These are phyloP conservation scores for Aplysina aerophoba DNA, from an alignment of 37 sponge, comb jelly and placozoan species.

Conservation along the genomic window DNA sequence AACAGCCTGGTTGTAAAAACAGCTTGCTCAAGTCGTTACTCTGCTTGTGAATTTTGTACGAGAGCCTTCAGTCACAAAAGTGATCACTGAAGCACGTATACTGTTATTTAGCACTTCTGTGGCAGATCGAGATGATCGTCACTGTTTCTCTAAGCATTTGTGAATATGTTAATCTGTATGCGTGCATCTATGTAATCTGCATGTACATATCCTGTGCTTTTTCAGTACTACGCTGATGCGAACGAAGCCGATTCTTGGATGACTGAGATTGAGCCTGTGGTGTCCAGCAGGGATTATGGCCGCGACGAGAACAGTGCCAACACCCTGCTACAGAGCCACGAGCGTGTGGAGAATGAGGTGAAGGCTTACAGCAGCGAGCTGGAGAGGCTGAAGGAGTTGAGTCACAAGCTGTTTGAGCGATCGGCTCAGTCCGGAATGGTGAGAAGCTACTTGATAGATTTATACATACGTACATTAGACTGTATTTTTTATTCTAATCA, in stretches of 20 bases:
- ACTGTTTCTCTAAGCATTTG: no score
- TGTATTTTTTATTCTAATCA: no score
- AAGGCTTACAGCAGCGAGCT: constrained; percentile 79
- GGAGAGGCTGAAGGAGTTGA: constrained; percentile 75
- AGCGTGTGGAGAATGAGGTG: constrained; percentile 73
- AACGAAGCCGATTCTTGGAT: constrained; percentile 95
- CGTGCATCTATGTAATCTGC: neutral
- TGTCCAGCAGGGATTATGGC: constrained; percentile 82
- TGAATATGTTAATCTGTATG: no score
- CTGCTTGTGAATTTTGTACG: no score
- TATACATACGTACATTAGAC: neutral
- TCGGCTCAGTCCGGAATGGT: constrained; percentile 28
- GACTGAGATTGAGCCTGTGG: constrained; percentile 87
- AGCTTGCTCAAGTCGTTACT: no score
- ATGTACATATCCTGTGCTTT: no score
- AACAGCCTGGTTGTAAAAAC: no score
- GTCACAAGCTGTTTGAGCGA: constrained; percentile 63
- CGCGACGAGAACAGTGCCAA: constrained; percentile 79
- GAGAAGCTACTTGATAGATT: neutral
- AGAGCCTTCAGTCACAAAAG: no score
- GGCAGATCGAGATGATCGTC: no score
- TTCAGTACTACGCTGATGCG: constrained; percentile 92
- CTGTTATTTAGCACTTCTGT: no score
- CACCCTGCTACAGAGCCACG: constrained; percentile 80
- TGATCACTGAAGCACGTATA: no score